These are phyloP conservation scores for Echinarachnius parma DNA, from an alignment of 53 echinoderm and acorn worm species.

Conservation along the genomic window DNA sequence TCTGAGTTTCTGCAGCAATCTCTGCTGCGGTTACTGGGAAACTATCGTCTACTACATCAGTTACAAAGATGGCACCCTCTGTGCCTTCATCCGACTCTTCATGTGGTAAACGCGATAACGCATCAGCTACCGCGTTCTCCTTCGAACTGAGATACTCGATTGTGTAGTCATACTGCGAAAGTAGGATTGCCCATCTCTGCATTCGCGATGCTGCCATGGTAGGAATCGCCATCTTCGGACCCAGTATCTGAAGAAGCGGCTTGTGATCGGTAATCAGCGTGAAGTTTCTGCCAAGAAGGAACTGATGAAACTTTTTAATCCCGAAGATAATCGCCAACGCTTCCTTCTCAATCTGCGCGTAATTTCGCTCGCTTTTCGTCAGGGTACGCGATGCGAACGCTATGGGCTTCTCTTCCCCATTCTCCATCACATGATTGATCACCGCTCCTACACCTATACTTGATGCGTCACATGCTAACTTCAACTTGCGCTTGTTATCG, in stretches of 20 bases:
- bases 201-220: conserved; percentile 41
- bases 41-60: too few relatives aligned
- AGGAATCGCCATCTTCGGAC: conserved; percentile 42
- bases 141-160: too few relatives aligned
- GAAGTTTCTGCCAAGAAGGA: conserved; percentile 52
- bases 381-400: conserved; percentile 55
- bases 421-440: conserved; percentile 51
- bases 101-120: too few relatives aligned
- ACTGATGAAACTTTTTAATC: conserved; percentile 55
- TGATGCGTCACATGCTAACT: too few relatives aligned
- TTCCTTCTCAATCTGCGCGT: conserved; percentile 62
- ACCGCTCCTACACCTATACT: conserved; percentile 58
- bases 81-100: too few relatives aligned
- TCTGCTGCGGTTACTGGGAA: too few relatives aligned
- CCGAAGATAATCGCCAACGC: conserved; percentile 53
- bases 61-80: too few relatives aligned
- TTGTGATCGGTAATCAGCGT: conserved; percentile 48
- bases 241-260: conserved; percentile 32
- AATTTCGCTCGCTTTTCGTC: conserved; percentile 45
- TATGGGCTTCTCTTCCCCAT: conserved; percentile 51
- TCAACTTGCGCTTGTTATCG: too few relatives aligned
- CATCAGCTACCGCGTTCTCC: too few relatives aligned
- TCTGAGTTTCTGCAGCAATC: too few relatives aligned
- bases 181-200: conserved; percentile 47
- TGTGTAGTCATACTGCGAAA: conserved; percentile 32